These are phyloP conservation scores for Delphinapterus leucas DNA, from an alignment of 2,113 vertebrate species.

Conservation along the genomic window DNA sequence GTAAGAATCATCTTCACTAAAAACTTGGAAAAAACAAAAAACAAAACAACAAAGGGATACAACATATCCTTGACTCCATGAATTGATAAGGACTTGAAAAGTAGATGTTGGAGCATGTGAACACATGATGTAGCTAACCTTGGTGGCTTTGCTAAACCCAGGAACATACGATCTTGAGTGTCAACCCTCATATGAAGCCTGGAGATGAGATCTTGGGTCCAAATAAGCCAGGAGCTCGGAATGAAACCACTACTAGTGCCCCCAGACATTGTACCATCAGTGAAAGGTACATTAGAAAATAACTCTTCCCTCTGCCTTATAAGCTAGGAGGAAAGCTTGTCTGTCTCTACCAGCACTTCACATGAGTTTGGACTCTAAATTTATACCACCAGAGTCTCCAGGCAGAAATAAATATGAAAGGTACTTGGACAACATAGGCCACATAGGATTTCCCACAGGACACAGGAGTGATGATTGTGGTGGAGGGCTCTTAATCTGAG, in stretches of 20 bases:
- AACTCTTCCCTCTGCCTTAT: neutral
- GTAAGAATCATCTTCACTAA: neutral
- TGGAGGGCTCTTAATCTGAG: neutral
- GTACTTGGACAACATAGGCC: neutral
- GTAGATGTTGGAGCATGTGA: neutral
- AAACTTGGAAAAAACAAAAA: neutral
- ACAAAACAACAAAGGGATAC: neutral
- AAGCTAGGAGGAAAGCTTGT: neutral
- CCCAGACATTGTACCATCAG: neutral
- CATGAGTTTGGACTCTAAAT: neutral
- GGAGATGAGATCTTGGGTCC: neutral
- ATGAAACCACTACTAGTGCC: neutral
- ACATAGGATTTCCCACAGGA: neutral
- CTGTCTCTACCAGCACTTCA: neutral
- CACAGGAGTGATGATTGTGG: too few relatives aligned
- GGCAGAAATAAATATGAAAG: neutral
- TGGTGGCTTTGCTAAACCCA: neutral
- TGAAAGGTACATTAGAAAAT: neutral
- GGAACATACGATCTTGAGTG: neutral
- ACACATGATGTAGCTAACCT: fast-evolving
- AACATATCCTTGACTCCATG: neutral
- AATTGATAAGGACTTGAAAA: neutral
- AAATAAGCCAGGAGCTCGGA: neutral
- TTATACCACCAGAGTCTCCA: neutral
- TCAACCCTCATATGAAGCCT: too few relatives aligned